These are phyloP conservation scores for Phaenicophaeus curvirostris DNA, from an alignment of 2,797 vertebrate species.

Conservation along the genomic window DNA sequence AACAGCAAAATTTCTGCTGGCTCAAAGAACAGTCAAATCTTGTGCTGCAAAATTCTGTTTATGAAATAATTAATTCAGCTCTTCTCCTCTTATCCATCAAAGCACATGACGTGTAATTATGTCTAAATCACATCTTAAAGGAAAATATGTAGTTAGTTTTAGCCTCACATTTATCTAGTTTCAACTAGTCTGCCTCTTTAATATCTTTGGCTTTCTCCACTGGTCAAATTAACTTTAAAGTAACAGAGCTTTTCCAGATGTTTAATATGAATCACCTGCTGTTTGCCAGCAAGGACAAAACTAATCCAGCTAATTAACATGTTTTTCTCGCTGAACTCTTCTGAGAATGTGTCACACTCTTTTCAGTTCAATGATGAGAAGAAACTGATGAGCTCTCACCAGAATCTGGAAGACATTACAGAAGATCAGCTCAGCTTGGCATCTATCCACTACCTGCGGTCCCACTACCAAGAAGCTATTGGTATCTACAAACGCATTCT, in stretches of 20 bases:
- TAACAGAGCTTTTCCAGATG: neutral
- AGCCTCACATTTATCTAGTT: neutral
- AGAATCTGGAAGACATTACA: conserved; percentile 94
- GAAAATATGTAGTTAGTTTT: neutral
- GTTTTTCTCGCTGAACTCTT: neutral
- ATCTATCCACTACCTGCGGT: conserved; percentile 98
- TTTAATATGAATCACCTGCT: neutral
- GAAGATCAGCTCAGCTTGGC: conserved; percentile 98
- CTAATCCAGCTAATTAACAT: neutral
- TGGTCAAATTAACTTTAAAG: conserved; percentile 15
- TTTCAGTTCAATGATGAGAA: conserved; percentile 94
- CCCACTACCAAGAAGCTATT: conserved; percentile 97
- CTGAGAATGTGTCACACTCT: conserved; percentile 2
- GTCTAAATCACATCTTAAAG: conserved; percentile 22
- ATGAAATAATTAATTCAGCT: conserved; percentile 14
- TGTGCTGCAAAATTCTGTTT: neutral
- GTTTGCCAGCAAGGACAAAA: neutral
- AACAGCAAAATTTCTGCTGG: neutral
- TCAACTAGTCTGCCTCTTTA: neutral
- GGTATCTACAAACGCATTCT: conserved; percentile 97
- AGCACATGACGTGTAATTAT: neutral
- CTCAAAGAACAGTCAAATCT: neutral
- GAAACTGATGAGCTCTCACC: conserved; percentile 95
- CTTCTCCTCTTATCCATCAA: neutral
- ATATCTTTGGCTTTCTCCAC: neutral